Base-by-base conservation (phyloP, 2,888 invertebrate genomes). In the Germaria angustata region DNA sequence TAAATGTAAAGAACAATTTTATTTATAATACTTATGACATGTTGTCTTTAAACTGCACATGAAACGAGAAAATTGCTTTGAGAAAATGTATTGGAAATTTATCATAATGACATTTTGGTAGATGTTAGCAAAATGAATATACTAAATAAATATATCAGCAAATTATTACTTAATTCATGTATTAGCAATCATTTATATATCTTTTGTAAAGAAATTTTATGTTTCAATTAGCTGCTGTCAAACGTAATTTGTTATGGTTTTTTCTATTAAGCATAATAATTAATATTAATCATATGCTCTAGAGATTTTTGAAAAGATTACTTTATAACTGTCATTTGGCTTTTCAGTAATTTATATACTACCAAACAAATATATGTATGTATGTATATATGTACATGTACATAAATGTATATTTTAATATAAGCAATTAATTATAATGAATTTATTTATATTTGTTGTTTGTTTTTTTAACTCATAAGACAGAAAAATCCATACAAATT, bases 21-120 rank as follows among this genome's bases (percentile, higher is more conserved):
- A 61, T 77, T 68, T 69, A 55, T 71, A 20, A 55, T 63, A 51
- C 39, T 57, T 71, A 41, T 71, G 78, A 55, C 63, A 78, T 71
- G 44, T 36, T 77, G 44, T 63, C 66, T 69, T 61, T 53, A 34
- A 61, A 11, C 3, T 4, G 22, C 2, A 32, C 2, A 41, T 5
- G 28, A 65, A 46, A 69, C 17, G 46, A n/a, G 44, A 2, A n/a
- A 0, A 0, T 22, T 61, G 20, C 32, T 57, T 1, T n/a, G 6
- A 24, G 39, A 5, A 36, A 61, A 61, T 24, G 13, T 61, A 61
- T 51, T 34, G 24, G 22, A 61, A 41, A 68, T 51, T 39, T 76
- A n/a, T n/a, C n/a, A 20, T 49, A 46, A 57, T 28, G 7, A 57
- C 15, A 44, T 46, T 32, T n/a, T n/a, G n/a, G n/a, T n/a, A n/a